Base-by-base conservation (phyloP, 2,888 invertebrate genomes). In the Blastobasis lacticolella region DNA sequence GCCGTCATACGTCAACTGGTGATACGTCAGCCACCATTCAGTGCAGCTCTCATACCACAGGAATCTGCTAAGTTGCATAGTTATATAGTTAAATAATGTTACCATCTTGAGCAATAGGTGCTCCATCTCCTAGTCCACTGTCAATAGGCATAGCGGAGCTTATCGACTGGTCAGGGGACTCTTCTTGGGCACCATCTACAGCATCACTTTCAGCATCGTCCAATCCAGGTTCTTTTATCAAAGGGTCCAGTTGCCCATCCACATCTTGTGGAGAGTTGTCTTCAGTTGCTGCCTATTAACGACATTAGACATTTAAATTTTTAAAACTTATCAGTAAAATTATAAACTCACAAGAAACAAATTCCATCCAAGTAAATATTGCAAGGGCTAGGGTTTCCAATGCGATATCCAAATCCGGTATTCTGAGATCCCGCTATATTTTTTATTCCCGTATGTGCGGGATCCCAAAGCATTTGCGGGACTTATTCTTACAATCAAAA, bases 101-200 rank as follows among this genome's bases (percentile, higher is more conserved):
- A 87, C 88, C 88, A 71, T 88, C 87, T 64, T 86, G 85, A 49
- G 78, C 74, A 38, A 81, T 63, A 38, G 82, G 82, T 51, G 75
- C 75, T 41, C 75, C 79, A 59, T 83, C 83, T n/a, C 81, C 81
- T 4, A 75, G 75, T 10, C 75, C 78, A 61, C 80, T 78, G 49
- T 80, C 80, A 48, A 81, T 80, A 1, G 87, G 88, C 75, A 85
- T 78, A 0, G 86, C 88, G 0, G 88, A 88, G 60, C 86, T 88
- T 52, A 86, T 86, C 1, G 88, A 88, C 64, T 89, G 88, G 57
- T 88, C 88, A 0, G 89, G 88, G 23, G 87, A 88, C 58, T 85
- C 88, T 57, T 88, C 88, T 36, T 84, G 80, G 5, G 68, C 64
- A 36, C 65, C 74, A 4, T 45, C 50, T 2, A 23, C 10, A n/a